phyloP scores from a whole-genome alignment of 35 echinoderm and acorn worm genomes.

The Apostichopus japonicus region DNA sequence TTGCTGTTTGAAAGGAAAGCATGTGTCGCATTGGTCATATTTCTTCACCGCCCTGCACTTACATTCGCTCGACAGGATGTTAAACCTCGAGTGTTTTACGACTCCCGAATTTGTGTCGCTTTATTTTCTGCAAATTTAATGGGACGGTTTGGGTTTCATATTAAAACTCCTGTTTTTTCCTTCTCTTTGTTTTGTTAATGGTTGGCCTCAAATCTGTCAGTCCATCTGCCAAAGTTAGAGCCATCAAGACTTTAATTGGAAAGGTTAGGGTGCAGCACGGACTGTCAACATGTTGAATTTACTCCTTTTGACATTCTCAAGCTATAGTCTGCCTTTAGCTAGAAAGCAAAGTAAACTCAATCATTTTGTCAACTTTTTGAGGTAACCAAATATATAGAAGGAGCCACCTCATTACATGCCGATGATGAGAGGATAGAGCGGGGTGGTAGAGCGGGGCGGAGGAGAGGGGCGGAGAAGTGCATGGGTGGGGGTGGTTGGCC shows the following conservation, averaged over 20 bases:
- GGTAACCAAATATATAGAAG: neutral
- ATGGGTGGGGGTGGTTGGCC: too few relatives aligned
- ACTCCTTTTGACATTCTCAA: neutral
- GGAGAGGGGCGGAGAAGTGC: too few relatives aligned
- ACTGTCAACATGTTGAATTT: constrained; percentile 20
- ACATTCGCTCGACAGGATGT: too few relatives aligned
- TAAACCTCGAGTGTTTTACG: too few relatives aligned
- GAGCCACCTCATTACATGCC: neutral
- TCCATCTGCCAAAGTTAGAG: neutral
- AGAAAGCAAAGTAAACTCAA: neutral
- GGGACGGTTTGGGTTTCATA: neutral
- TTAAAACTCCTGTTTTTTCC: neutral
- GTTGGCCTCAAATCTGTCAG: constrained; percentile 38
- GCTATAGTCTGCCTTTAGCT: neutral
- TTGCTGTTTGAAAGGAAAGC: too few relatives aligned
- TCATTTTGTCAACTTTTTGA: neutral
- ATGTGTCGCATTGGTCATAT: too few relatives aligned
- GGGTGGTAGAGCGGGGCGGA: too few relatives aligned
- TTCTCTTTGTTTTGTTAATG: neutral
- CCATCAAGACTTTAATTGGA: constrained; percentile 43
- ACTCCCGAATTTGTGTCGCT: neutral
- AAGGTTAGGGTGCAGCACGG: constrained; percentile 31
- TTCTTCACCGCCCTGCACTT: too few relatives aligned
- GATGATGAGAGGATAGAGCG: too few relatives aligned
- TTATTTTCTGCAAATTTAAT: neutral